These are phyloP conservation scores for Tribolium madens DNA, from an alignment of 1,140 invertebrate genomes.

Conservation along the genomic window DNA sequence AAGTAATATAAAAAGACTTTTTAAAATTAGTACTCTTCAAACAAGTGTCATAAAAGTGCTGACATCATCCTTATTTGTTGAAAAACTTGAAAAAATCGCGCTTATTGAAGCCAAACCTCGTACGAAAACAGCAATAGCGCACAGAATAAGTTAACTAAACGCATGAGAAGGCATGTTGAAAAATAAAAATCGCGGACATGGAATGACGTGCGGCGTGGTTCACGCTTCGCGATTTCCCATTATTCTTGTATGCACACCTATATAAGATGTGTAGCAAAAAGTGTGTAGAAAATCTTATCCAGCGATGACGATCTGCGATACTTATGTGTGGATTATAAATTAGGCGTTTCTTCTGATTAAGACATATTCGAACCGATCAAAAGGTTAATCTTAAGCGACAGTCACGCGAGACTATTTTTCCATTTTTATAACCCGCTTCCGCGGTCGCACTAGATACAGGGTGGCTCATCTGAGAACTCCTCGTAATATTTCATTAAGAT, in stretches of 20 bases:
- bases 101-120: not conserved
- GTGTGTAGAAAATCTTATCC: slow-evolving; percentile 22
- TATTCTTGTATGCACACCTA: slow-evolving; percentile 2
- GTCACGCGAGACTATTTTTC: slow-evolving; percentile 52
- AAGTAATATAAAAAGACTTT: not conserved
- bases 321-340: slow-evolving; percentile 25
- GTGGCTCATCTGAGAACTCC: too few relatives aligned
- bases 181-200: slow-evolving; percentile 59
- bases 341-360: slow-evolving; percentile 47
- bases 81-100: not conserved
- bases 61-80: slow-evolving; percentile 6
- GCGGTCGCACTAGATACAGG: too few relatives aligned
- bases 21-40: not conserved
- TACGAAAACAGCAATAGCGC: not conserved
- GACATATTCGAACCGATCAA: slow-evolving; percentile 52
- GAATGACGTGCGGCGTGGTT: slow-evolving; percentile 61
- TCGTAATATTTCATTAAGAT: too few relatives aligned
- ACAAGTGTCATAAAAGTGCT: not conserved
- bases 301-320: too few relatives aligned
- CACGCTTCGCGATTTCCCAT: slow-evolving; percentile 60
- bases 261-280: slow-evolving; percentile 12
- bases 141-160: slow-evolving; percentile 57
- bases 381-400: slow-evolving; percentile 51
- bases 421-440: too few relatives aligned
- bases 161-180: slow-evolving; percentile 62